phyloP scores from a whole-genome alignment of 1,140 invertebrate genomes.

The Antheraea mylitta region DNA sequence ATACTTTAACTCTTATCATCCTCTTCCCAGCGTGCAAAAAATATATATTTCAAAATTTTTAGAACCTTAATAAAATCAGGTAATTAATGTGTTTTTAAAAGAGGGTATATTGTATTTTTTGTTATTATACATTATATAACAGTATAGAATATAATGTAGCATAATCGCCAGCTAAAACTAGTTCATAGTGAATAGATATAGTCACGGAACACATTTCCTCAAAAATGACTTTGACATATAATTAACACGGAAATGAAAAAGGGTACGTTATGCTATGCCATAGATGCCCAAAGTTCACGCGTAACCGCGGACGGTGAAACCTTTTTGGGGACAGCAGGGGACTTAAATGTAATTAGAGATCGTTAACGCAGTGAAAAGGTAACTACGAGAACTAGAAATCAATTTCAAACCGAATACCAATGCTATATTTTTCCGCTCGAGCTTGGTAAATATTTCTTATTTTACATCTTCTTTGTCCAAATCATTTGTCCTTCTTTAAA shows the following conservation, averaged over 20 bases:
- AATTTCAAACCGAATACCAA: too few species aligned
- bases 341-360: background rate
- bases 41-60: too few species aligned
- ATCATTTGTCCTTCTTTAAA: too few species aligned
- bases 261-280: slow-evolving; percentile 12
- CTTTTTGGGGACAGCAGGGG: background rate
- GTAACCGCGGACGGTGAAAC: background rate
- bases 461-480: too few species aligned
- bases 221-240: slow-evolving; percentile 24
- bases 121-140: too few species aligned
- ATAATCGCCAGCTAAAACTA: background rate
- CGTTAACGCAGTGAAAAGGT: background rate
- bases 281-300: background rate
- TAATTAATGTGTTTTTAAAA: too few species aligned
- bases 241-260: slow-evolving; percentile 30
- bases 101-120: background rate
- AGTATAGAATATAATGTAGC: background rate
- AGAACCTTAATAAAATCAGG: too few species aligned
- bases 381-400: background rate
- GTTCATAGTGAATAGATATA: slow-evolving; percentile 16
- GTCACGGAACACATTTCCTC: slow-evolving; percentile 16
- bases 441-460: too few species aligned
- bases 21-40: too few species aligned
- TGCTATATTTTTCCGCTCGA: too few species aligned
- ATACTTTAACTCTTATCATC: too few species aligned